Base-by-base conservation (phyloP, 1,140 invertebrate genomes). In the Paramacrobiotus metropolitanus region DNA sequence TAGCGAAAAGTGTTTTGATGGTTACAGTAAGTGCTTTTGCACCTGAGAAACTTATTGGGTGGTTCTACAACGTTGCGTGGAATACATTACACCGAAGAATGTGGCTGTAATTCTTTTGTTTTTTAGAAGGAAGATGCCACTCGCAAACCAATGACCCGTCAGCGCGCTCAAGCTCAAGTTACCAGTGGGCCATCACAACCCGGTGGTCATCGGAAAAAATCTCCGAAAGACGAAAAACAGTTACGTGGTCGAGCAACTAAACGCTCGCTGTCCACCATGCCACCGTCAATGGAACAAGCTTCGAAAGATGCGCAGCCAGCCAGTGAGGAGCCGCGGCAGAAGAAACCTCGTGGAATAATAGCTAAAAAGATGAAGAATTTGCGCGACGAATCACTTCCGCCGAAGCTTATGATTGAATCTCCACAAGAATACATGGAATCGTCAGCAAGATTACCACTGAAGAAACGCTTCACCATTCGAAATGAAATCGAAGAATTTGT, bases 401-500 rank as follows among this genome's bases (percentile, higher is more conserved):
- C 34, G 34, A 40, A 40, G n/a, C 9, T 40, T 9, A 40, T 40
- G 9, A 40, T 40, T 9, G 34, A 40, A n/a, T n/a, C 34, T 15
- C 34, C 34, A n/a, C 9, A 40, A 40, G 9, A 9, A 28, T 24
- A 15, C 15, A 24, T 55, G 48, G 48, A 24, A 28, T 55, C 48
- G 48, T 24, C 24, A 9, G 28, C 15, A 9, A 15, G 48, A 24
- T 24, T 55, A 24, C 48, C 48, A 15, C 28, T 55, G 15, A 55
- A 55, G 24, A 55, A 55, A 24, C 15, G 48, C 15, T 9, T 55
- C 15, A 28, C 48, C 15, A 55, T 55, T 55, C 48, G 48, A 15
- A 55, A 55, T 55, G 48, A 55, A 24, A 55, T 55, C 28, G 48
- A 55, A 24, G 48, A 55, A 28, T 55, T 55, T 55, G 28, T 55